Evolutionary conservation across 2,113 vertebrate genomes (phyloP).

Genomic region (Entomyzon cyanotis): DNA sequence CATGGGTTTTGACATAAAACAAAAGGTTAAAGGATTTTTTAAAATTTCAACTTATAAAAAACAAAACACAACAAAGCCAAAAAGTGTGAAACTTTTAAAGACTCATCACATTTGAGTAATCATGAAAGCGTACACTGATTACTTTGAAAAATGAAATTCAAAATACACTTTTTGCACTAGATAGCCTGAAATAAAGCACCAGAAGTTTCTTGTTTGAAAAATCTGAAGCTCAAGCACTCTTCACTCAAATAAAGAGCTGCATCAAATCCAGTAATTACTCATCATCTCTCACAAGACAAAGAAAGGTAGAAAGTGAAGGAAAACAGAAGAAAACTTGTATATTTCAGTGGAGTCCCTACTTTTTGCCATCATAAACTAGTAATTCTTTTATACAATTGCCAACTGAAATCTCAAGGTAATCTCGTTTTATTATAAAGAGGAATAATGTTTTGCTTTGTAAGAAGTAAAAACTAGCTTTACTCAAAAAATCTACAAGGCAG

Average conservation of each 20-base stretch:
- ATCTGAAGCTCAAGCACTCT: neutral
- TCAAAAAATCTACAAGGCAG: neutral
- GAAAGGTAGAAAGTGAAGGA: neutral
- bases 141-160: neutral
- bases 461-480: neutral
- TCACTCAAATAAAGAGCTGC: neutral
- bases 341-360: neutral
- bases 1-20: neutral
- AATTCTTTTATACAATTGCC: neutral
- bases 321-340: neutral
- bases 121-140: neutral
- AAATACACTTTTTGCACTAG: neutral
- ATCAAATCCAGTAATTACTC: neutral
- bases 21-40: neutral
- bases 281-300: neutral
- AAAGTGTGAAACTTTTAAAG: neutral
- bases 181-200: neutral
- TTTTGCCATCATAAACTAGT: neutral
- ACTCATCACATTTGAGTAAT: neutral
- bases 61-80: neutral
- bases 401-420: neutral
- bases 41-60: neutral
- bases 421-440: neutral
- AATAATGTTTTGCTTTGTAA: neutral
- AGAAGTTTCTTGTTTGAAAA: neutral